phyloP scores from a whole-genome alignment of 2,113 vertebrate genomes.

The Pelobates fuscus region DNA sequence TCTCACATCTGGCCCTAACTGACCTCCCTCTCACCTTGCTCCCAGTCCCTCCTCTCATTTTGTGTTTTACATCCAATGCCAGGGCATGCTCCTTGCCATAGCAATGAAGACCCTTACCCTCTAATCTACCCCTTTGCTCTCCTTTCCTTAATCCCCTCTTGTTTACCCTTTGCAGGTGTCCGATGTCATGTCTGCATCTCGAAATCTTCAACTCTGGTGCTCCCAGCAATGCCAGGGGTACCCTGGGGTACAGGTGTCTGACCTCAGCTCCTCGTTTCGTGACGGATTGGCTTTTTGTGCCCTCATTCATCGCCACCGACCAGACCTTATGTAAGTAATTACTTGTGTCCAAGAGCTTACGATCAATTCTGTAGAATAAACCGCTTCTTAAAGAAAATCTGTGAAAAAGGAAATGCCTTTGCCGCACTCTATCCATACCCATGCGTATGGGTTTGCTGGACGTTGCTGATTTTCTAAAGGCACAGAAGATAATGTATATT shows the following conservation, averaged over 20 bases:
- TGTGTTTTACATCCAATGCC: no score
- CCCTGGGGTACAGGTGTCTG: slow-evolving; percentile 81
- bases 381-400: no score
- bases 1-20: not conserved
- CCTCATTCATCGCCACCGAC: slow-evolving; percentile 90
- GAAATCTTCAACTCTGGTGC: slow-evolving; percentile 91
- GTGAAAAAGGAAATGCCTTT: no score
- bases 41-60: no score
- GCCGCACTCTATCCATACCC: no score
- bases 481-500: no score
- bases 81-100: no score
- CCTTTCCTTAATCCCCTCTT: not conserved
- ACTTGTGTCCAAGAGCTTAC: slow-evolving; percentile 1
- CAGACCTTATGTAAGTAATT: slow-evolving; percentile 89
- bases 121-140: accelerated
- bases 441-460: no score
- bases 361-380: slow-evolving; percentile 12
- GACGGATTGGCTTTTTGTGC: slow-evolving; percentile 95
- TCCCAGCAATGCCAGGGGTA: slow-evolving; percentile 84
- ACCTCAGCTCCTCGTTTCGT: slow-evolving; percentile 92
- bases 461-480: no score
- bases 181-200: slow-evolving; percentile 78
- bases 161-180: not conserved
- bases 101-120: no score
- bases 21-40: not conserved